Conservation (phyloP, 2,113 vertebrate species). For the Callospermophilus lateralis region DNA sequence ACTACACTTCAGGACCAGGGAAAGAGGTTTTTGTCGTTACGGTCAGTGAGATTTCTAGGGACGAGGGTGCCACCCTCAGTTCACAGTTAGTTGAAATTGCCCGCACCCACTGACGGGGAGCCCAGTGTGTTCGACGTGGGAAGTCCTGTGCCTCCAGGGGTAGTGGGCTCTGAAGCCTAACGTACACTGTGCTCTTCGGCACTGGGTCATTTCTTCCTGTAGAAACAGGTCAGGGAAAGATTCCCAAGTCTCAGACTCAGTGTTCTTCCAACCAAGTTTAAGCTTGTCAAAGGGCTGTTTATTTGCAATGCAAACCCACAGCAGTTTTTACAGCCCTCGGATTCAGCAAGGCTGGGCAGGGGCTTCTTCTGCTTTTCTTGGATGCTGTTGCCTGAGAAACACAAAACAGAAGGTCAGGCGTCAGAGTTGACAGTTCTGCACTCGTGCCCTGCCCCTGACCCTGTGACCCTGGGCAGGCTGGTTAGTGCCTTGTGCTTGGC, state of each 20-base stretch:
- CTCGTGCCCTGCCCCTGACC: not conserved
- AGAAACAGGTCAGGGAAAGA: not conserved
- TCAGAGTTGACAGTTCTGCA: not conserved
- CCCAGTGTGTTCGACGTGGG: not conserved
- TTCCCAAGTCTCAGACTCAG: not conserved
- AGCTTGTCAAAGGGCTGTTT: constrained; percentile 24
- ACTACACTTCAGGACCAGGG: not conserved
- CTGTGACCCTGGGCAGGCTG: not conserved
- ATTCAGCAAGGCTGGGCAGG: not conserved
- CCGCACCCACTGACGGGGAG: no score
- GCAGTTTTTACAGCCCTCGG: not conserved
- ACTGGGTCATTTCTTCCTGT: not conserved
- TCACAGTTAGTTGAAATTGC: not conserved
- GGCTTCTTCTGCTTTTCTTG: not conserved
- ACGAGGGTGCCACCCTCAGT: not conserved
- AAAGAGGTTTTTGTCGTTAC: no score
- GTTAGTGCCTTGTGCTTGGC: not conserved
- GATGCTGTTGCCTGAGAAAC: not conserved
- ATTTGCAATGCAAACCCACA: constrained; percentile 44
- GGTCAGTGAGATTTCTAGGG: not conserved
- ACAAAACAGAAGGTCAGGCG: not conserved
- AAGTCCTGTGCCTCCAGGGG: not conserved
- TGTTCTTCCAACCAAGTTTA: constrained; percentile 4
- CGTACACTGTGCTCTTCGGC: not conserved
- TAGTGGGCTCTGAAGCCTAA: not conserved